Conservation (phyloP, 2,113 vertebrate species). For the Spilogale gracilis region DNA sequence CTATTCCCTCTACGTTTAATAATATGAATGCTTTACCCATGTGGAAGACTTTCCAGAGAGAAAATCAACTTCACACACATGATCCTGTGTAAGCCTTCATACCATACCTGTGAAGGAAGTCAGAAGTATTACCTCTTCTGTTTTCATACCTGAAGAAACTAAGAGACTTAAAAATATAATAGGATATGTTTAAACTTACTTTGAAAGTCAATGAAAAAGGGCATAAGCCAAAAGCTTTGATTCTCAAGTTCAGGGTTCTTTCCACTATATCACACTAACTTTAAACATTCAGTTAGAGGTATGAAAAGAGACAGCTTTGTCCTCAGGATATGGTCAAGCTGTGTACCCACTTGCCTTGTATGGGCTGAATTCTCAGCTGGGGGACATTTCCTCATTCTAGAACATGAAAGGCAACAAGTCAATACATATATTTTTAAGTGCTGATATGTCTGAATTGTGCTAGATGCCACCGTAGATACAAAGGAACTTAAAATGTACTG, state of each 20-base stretch:
- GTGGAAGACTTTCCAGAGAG: background rate
- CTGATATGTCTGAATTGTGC: background rate
- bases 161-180: background rate
- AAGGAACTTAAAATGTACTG: background rate
- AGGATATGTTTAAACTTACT: background rate
- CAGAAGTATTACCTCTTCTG: background rate
- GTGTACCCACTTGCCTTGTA: background rate
- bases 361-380: background rate
- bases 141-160: conserved; percentile 43
- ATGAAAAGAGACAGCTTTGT: background rate
- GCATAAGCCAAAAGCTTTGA: background rate
- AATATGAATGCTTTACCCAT: background rate
- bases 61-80: conserved; percentile 24
- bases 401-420: background rate
- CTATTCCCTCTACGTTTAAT: background rate
- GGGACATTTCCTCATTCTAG: background rate
- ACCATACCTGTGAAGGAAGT: background rate
- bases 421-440: background rate
- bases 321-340: background rate
- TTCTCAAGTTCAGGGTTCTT: background rate
- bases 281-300: background rate
- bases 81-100: conserved; percentile 12
- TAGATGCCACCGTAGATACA: background rate
- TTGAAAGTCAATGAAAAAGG: background rate
- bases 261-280: background rate